Evolutionary conservation across 2,888 invertebrate species (phyloP).

Genomic region (Bombyx huttoni): DNA sequence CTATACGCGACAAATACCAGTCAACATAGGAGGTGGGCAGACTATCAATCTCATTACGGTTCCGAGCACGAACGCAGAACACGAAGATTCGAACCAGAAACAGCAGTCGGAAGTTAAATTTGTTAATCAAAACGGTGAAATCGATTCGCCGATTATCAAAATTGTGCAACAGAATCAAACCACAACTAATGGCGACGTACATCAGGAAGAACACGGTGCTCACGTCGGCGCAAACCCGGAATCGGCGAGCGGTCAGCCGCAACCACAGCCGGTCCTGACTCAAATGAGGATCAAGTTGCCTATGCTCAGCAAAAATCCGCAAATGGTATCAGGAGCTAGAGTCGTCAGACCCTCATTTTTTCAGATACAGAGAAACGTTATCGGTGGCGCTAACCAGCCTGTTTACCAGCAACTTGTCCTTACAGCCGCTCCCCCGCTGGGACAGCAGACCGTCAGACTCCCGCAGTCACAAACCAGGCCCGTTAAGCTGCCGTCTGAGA

Average conservation of each 20-base stretch:
- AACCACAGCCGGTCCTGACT: constrained; percentile 55
- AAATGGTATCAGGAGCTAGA: constrained; percentile 70
- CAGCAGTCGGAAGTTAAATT: constrained; percentile 35
- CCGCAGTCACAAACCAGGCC: constrained; percentile 40
- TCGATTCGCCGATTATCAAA: constrained; percentile 59
- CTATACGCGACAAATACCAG: constrained; percentile 80
- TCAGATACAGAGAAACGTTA: constrained; percentile 75
- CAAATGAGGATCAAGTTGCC: constrained; percentile 69
- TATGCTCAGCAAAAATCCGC: constrained; percentile 65
- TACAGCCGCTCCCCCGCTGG: constrained; percentile 58
- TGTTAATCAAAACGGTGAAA: constrained; percentile 30
- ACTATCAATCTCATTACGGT: constrained; percentile 73
- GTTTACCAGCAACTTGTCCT: constrained; percentile 66
- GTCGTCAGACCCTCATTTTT: constrained; percentile 70
- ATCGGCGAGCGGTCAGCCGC: constrained; percentile 18
- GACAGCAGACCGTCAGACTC: constrained; percentile 53
- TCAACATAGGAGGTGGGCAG: constrained; percentile 70
- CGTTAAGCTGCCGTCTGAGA: constrained; percentile 38
- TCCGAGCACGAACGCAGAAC: constrained; percentile 30
- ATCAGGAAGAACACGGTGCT: constrained; percentile 36
- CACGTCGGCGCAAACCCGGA: constrained; percentile 32
- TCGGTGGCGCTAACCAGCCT: constrained; percentile 68
- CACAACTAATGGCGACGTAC: constrained; percentile 16
- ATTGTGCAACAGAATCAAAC: constrained; percentile 51
- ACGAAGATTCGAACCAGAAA: constrained; percentile 53